phyloP scores from a whole-genome alignment of 2,888 invertebrate species.

The Oasisia sp. region DNA sequence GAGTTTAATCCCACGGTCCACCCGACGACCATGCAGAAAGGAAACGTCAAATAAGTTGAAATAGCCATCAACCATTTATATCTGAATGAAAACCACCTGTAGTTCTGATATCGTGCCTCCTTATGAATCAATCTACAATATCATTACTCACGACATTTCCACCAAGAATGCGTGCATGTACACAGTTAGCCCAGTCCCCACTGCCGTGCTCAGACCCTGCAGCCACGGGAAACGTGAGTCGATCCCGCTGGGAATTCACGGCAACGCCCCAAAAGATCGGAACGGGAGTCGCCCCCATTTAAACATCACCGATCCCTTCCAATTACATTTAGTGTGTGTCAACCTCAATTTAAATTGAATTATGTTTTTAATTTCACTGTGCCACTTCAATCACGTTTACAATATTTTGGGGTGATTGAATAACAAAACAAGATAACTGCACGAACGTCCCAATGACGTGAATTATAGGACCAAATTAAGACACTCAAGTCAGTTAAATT shows the following conservation, averaged over 20 bases:
- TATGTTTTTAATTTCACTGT: not conserved
- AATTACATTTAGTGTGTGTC: not conserved
- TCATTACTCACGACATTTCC: not conserved
- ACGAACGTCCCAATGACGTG: no score
- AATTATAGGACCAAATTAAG: no score
- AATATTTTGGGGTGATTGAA: not conserved
- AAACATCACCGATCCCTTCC: not conserved
- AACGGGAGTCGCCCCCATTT: not conserved
- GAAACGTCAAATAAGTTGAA: not conserved
- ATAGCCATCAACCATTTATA: not conserved
- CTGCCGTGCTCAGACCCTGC: not conserved
- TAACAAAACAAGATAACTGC: not conserved
- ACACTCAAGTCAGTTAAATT: no score
- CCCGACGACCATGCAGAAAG: not conserved
- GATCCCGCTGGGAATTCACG: not conserved
- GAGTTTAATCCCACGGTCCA: no score
- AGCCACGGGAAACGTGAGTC: not conserved
- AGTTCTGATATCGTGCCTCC: not conserved
- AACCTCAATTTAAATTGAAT: not conserved
- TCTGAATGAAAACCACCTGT: not conserved
- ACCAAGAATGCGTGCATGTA: not conserved
- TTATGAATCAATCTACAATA: not conserved
- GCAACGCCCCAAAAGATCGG: not conserved
- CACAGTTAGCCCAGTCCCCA: not conserved
- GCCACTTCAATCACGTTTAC: not conserved